Evolutionary conservation across 2,888 invertebrate genomes (phyloP), one percentile per base, ranked within the genome.

Genomic region (Epinotia brunnichana): DNA sequence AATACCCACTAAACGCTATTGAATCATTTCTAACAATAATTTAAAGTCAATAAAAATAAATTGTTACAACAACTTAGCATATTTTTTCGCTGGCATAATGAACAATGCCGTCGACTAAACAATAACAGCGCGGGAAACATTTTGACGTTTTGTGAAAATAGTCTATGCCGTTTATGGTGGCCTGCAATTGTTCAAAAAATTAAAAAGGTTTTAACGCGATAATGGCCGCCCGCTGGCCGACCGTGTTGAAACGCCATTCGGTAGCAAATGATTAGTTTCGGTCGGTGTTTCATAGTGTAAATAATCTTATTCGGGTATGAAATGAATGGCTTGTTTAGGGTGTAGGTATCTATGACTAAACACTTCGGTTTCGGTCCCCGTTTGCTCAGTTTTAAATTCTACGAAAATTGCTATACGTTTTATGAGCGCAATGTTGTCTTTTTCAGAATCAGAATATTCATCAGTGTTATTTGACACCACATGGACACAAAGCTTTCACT

Each of bases 251-350:
- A 79, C 78, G 75, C 86, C 85, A 86, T 87, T 90, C 91, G 82
- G 92, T 92, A 92, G 92, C 92, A 85, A 87, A 91, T 91, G 80
- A 92, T 92, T 92, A 86, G 91, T 86, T 88, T 90, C 91, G 91
- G 91, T 90, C 72, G 83, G 87, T 78, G 86, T 90, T 89, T 77
- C 79, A 82, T 83, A 83, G 86, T 88, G 88, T 91, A 90, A 91
- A 92, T 92, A 90, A 91, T 90, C 83, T 88, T 83, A 81, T 84
- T 72, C 76, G 72, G 72, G 74, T 80, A 9, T 82, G 78, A 85
- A 74, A 9, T 82, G 78, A 85, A 74, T 75, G 54, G 64, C 44
- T 74, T 78, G 77, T 79, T 79, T 76, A 79, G 82, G 76, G 21
- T n/a, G 81, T 80, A n/a, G n/a, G 74, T 81, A 9, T 35, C 78